Evolutionary conservation across 2,113 vertebrate genomes (phyloP), one percentile per base, ranked within the genome.

Genomic region (Polypterus senegalus): DNA sequence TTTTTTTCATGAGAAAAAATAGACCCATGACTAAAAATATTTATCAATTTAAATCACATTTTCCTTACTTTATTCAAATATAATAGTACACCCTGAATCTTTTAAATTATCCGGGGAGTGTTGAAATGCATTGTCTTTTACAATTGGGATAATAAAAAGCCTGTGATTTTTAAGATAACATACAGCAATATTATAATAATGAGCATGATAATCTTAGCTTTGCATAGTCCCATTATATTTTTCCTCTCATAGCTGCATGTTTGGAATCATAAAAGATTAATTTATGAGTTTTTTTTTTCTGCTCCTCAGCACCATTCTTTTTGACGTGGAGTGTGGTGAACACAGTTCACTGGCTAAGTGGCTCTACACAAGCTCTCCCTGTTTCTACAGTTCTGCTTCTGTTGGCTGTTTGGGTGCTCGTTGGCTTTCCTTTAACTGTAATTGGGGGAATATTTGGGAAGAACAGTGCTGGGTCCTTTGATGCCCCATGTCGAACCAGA

Each of bases 401-500:
- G 61, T 81, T 95, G 62, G 88, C 85, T 0, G 88, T 91, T 5
- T 95, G 92, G 92, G 78, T 91, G 47, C 76, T 94, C 65, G 91
- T 95, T 57, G 92, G 92, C 70, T 94, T 94, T 69, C 92, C 92
- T 0, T 90, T 95, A 66, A 92, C 89, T 0, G 86, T 95, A 70
- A 93, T 95, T 9, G 92, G 92, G 0, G 92, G 92, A 58, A 93
- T 94, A 46, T 89, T 94, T 9, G 92, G 92, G 57, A 93, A 93
- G 81, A 94, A 93, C 69, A 82, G 85, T 4, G 89, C 92, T 0
- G 89, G 82, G 7, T 68, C 72, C 66, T 94, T 95, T 63, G 90
- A 94, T 60, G 92, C 92, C 1, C 92, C 92, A 1, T 93, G 92
- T 71, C 90, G 92, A 49, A 94, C 92, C 2, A 92, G 92, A 68